phyloP scores from a whole-genome alignment of 2,113 vertebrate species.

The Ammodytes dubius region DNA sequence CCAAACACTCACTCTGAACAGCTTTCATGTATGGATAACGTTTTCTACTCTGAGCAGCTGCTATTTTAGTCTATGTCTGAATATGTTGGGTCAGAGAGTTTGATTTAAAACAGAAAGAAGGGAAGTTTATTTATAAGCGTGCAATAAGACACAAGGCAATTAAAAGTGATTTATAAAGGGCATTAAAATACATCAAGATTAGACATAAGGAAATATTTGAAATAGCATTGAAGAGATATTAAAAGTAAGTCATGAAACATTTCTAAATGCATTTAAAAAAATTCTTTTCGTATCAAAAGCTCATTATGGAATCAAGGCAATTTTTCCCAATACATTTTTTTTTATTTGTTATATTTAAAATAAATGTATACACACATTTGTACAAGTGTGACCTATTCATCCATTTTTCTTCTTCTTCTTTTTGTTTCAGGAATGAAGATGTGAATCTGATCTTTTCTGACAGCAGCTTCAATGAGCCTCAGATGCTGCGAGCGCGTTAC shows the following conservation, averaged over 20 bases:
- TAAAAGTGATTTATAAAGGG: too few relatives aligned
- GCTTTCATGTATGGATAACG: slow-evolving; percentile 39
- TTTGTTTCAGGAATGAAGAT: slow-evolving; percentile 89
- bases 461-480: slow-evolving; percentile 89
- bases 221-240: too few relatives aligned
- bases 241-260: slow-evolving; percentile 3
- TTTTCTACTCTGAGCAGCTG: slow-evolving; percentile 22
- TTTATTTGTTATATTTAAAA: background rate
- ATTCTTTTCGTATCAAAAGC: background rate
- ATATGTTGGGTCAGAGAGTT: slow-evolving; percentile 18
- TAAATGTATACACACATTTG: background rate
- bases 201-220: too few relatives aligned
- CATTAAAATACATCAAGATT: too few relatives aligned
- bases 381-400: background rate
- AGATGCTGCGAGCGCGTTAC: slow-evolving; percentile 93
- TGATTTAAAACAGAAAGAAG: background rate
- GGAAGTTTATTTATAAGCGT: too few relatives aligned
- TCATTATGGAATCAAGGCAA: too few relatives aligned
- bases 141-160: too few relatives aligned
- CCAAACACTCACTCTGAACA: slow-evolving; percentile 48
- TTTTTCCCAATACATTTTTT: too few relatives aligned
- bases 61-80: slow-evolving; percentile 27
- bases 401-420: background rate
- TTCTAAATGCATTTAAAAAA: background rate
- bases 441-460: slow-evolving; percentile 92